Evolutionary conservation across 2,113 vertebrate species (phyloP).

Genomic region (Anas platyrhynchos): DNA sequence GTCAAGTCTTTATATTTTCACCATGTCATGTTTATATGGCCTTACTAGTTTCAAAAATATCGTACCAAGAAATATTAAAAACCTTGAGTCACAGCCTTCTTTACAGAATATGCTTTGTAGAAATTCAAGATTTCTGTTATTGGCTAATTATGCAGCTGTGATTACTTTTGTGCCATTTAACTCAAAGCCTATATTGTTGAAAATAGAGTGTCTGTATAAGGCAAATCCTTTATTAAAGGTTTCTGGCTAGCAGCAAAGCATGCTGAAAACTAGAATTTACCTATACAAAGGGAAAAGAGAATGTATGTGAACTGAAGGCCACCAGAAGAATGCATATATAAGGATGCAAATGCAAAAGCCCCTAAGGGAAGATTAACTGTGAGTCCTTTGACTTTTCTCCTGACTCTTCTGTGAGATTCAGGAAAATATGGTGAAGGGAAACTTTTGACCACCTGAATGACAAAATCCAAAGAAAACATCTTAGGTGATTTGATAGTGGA

Average conservation of each 20-base stretch:
- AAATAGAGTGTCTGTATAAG: neutral
- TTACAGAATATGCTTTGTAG: neutral
- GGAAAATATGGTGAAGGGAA: neutral
- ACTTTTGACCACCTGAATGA: neutral
- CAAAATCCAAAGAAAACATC: neutral
- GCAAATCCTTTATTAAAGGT: neutral
- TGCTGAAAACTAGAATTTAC: neutral
- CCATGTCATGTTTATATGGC: neutral
- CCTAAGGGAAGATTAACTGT: neutral
- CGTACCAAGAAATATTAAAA: neutral
- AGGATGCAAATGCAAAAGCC: neutral
- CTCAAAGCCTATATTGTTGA: neutral
- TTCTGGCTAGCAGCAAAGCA: neutral
- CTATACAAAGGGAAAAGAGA: neutral
- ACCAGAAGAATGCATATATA: neutral
- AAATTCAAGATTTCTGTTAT: neutral
- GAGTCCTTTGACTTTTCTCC: neutral
- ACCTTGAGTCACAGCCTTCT: neutral
- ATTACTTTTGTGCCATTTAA: neutral
- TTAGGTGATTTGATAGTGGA: neutral
- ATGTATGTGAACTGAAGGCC: neutral
- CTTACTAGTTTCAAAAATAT: neutral
- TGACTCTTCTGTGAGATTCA: neutral
- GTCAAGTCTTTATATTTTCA: neutral
- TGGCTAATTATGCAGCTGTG: rapidly evolving